A percentile compares a stretch with the other conserved stretches of the same genome.
phyloP scores from a whole-genome alignment of 92 coral and sea anemone species.

The Ricordea florida region DNA sequence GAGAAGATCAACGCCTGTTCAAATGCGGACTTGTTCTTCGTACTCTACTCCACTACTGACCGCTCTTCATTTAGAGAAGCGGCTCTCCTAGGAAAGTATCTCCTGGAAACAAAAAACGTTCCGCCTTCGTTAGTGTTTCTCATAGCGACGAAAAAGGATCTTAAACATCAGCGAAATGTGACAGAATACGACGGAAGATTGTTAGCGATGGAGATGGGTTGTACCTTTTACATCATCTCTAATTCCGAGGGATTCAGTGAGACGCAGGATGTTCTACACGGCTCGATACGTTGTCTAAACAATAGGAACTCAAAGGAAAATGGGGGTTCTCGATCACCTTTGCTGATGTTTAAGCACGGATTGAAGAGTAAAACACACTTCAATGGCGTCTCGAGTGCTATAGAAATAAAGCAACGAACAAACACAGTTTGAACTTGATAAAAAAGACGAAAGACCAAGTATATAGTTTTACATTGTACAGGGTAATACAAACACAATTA shows the following conservation, averaged over 20 bases:
- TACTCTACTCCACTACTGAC: constrained; percentile 89
- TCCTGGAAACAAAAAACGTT: constrained; percentile 72
- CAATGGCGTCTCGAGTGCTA: neutral
- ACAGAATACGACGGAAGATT: constrained; percentile 89
- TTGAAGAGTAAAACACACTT: neutral
- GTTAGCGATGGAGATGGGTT: constrained; percentile 87
- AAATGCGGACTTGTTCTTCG: constrained; percentile 73
- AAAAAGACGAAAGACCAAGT: no score
- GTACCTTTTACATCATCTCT: constrained; percentile 83
- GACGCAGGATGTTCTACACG: constrained; percentile 74
- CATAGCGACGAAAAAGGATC: constrained; percentile 90
- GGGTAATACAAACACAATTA: no score
- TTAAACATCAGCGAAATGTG: constrained; percentile 78
- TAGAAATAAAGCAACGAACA: constrained; percentile 20
- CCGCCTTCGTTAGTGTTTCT: constrained; percentile 57
- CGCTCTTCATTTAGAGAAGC: constrained; percentile 87
- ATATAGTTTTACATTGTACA: no score
- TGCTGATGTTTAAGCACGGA: constrained; percentile 25
- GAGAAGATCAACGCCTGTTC: constrained; percentile 81
- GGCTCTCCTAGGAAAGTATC: constrained; percentile 70
- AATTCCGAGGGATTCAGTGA: constrained; percentile 79
- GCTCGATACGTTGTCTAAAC: constrained; percentile 44
- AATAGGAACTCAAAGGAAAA: constrained; percentile 7
- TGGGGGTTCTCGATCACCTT: constrained; percentile 2
- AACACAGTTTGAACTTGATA: constrained; percentile 14